A percentile compares a stretch with the other conserved stretches of the same genome.
Evolutionary conservation across 2,888 invertebrate species (phyloP).

Genomic region (Allacma fusca): DNA sequence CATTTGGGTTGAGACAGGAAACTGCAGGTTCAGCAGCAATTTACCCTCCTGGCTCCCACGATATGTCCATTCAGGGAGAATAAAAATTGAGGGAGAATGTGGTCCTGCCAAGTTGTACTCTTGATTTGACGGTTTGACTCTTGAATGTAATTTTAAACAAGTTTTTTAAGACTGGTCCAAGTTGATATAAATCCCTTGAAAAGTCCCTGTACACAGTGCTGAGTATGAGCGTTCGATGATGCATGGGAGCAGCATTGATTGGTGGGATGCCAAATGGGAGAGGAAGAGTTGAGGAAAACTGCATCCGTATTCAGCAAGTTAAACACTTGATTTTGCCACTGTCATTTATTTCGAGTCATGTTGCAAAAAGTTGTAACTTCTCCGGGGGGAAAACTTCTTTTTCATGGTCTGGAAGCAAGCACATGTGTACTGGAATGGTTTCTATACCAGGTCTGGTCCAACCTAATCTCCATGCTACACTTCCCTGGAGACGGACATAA

Average conservation of each 20-base stretch:
- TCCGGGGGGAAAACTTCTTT: background rate
- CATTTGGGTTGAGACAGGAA: no score
- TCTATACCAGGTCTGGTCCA: constrained; percentile 2
- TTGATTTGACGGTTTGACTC: background rate
- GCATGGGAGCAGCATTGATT: constrained; percentile 19
- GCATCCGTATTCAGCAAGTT: background rate
- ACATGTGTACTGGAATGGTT: background rate
- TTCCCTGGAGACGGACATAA: constrained; percentile 14
- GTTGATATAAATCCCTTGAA: background rate
- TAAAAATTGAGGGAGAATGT: background rate
- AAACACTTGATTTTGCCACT: constrained; percentile 6
- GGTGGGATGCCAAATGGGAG: constrained; percentile 16
- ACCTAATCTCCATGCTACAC: background rate
- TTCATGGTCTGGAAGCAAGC: constrained; percentile 5
- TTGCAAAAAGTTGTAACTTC: constrained; percentile 13
- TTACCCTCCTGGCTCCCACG: background rate
- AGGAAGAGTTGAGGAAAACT: constrained; percentile 19
- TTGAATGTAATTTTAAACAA: background rate
- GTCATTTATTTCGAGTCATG: constrained; percentile 1
- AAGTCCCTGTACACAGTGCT: background rate
- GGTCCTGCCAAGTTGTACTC: background rate
- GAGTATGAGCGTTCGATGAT: background rate
- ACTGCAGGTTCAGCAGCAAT: background rate
- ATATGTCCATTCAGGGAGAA: background rate
- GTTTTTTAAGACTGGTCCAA: background rate